Evolutionary conservation across 2,797 vertebrate species (phyloP).

Genomic region (Rhinatrema bivittatum): DNA sequence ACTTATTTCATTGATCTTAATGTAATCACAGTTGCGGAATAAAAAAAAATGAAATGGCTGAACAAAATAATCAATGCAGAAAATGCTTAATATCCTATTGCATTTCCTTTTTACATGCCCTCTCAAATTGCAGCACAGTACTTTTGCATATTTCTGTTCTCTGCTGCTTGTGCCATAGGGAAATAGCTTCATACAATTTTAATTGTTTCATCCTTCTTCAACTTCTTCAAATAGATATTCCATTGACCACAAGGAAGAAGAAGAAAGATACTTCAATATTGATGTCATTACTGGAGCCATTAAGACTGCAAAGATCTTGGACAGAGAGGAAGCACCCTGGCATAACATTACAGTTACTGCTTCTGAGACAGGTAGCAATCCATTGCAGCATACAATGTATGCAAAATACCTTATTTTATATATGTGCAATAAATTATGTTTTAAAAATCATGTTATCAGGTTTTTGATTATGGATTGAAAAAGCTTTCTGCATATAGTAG

Average conservation of each 20-base stretch:
- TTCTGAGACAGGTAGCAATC: conserved; percentile 83
- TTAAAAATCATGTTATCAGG: too few species aligned
- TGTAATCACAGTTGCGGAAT: too few species aligned
- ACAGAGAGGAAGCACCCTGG: conserved; percentile 84
- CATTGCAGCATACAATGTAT: too few species aligned
- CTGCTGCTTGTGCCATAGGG: conserved; percentile 15
- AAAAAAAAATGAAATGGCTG: too few species aligned
- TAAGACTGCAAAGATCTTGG: conserved; percentile 77
- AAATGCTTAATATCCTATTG: too few species aligned
- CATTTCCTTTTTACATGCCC: neutral
- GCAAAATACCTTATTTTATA: too few species aligned
- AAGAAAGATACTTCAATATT: conserved; percentile 77
- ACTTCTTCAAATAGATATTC: conserved; percentile 71
- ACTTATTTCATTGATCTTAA: too few species aligned
- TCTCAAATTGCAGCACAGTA: neutral
- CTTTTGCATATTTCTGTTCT: neutral
- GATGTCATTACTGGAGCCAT: conserved; percentile 82
- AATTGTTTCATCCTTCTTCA: conserved; percentile 19
- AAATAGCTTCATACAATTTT: conserved; percentile 6
- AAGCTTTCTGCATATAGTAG: too few species aligned
- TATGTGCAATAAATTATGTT: too few species aligned
- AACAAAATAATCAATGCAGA: too few species aligned
- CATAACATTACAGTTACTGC: conserved; percentile 92
- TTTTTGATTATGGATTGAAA: too few species aligned
- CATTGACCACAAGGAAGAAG: conserved; percentile 68